Base-by-base conservation (phyloP, 2,888 invertebrate species). In the Melangyna quadrimaculata region DNA sequence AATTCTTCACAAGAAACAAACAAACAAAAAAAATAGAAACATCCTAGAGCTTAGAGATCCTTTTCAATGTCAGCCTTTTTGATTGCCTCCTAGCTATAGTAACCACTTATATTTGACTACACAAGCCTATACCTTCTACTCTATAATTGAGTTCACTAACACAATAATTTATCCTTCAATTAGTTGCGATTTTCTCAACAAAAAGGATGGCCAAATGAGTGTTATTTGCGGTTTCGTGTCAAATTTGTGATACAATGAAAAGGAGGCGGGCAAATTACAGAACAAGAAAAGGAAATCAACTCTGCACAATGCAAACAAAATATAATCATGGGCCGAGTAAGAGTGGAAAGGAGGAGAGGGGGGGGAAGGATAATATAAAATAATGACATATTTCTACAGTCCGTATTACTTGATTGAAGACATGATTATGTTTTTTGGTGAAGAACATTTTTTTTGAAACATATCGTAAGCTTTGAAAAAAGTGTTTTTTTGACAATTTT, bases 221-320 rank as follows among this genome's bases (percentile, higher is more conserved):
- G 59, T 72, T 73, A 79, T 80, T 74, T 74, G 73, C 29, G 69
- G 69, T 74, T 67, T 73, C 74, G 70, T 77, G 48, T 73, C 82
- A 61, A 69, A 61, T 53, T 59, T 29, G 27, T 71, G 67, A 72
- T 48, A 9, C 24, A 32, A 3, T 51, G 0, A 27, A n/a, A n/a
- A 27, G 73, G 7, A 59, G 40, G 43, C 24, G 57, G 37, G 19
- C 37, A 78, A 83, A 83, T 78, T 73, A 74, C 27, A 45, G 59
- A 78, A 82, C 78, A 73, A 82, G 82, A 82, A 82, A 78, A 78
- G 69, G 78, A 82, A 83, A 81, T 75, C 75, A 74, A 75, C 63
- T 37, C 37, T 63, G 70, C 14, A 51, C 73, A 63, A 72, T 67
- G 32, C 72, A 71, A 82, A 83, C 73, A 78, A 57, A 29, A 72